A percentile compares a stretch with the other conserved stretches of the same genome.
Evolutionary conservation across 2,113 vertebrate species (phyloP).

Genomic region (Pomatostomus ruficeps): DNA sequence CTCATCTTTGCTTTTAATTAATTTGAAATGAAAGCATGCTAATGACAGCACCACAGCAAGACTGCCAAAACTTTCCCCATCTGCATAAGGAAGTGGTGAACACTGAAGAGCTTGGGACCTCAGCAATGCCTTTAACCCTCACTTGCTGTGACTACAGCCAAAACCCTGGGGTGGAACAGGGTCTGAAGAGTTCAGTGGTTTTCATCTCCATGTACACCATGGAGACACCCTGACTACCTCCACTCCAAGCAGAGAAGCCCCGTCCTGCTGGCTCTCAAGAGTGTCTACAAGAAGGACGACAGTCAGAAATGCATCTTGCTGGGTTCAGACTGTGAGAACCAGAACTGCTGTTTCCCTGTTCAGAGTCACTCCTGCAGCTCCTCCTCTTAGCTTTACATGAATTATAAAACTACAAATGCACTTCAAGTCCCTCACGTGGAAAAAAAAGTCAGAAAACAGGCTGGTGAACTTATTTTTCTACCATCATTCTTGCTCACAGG

Average conservation of each 20-base stretch:
- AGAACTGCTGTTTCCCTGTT: neutral
- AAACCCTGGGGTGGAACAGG: neutral
- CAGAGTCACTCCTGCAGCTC: neutral
- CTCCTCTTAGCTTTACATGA: neutral
- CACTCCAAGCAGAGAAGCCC: neutral
- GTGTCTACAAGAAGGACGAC: neutral
- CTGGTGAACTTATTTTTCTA: neutral
- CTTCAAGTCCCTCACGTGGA: neutral
- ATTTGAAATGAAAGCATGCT: neutral
- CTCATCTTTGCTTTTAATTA: slow-evolving; percentile 28
- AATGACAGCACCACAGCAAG: neutral
- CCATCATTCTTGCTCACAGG: neutral
- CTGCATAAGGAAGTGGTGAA: neutral
- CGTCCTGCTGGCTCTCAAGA: neutral
- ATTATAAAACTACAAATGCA: neutral
- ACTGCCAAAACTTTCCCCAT: neutral
- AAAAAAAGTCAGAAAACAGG: neutral
- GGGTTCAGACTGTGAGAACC: neutral
- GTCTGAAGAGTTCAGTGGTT: neutral
- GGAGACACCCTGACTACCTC: neutral
- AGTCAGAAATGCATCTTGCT: neutral
- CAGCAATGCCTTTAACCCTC: neutral
- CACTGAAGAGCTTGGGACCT: neutral
- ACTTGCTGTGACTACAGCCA: neutral
- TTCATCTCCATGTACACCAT: neutral